Evolutionary conservation across 2,113 vertebrate genomes (phyloP).

Genomic region (Prunella fulvescens): DNA sequence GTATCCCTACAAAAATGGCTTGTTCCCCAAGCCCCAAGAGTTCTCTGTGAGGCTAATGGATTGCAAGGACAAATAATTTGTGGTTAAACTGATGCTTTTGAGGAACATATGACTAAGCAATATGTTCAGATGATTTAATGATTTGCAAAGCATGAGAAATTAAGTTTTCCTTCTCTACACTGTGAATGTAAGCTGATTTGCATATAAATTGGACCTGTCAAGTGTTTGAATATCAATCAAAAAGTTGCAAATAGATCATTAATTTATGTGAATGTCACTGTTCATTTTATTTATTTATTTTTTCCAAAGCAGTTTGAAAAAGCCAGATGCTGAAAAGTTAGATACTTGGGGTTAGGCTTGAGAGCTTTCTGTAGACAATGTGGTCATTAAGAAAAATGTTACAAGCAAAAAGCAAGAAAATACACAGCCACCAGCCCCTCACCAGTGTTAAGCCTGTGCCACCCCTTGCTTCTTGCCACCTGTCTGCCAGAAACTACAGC

Average conservation of each 20-base stretch:
- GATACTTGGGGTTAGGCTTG: not conserved
- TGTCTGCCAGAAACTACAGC: not conserved
- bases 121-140: not conserved
- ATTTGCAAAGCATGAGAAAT: constrained; percentile 39
- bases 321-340: not conserved
- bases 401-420: not conserved
- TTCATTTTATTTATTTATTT: not conserved
- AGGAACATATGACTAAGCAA: not conserved
- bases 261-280: not conserved
- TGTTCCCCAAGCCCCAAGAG: not conserved
- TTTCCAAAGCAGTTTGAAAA: not conserved
- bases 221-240: constrained; percentile 18
- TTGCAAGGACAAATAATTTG: not conserved
- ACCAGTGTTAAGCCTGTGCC: not conserved
- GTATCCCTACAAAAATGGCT: not conserved
- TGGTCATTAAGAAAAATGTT: not conserved
- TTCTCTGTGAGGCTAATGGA: not conserved
- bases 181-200: constrained; percentile 33
- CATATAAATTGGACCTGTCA: constrained; percentile 55
- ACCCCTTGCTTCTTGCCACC: not conserved
- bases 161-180: not conserved
- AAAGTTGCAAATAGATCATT: constrained; percentile 37
- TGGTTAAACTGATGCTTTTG: constrained; percentile 9
- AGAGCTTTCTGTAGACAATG: not conserved
- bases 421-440: not conserved